Evolutionary conservation across 2,888 invertebrate genomes (phyloP), one percentile per base, ranked within the genome.

Genomic region (Strigamia transsilvanica): DNA sequence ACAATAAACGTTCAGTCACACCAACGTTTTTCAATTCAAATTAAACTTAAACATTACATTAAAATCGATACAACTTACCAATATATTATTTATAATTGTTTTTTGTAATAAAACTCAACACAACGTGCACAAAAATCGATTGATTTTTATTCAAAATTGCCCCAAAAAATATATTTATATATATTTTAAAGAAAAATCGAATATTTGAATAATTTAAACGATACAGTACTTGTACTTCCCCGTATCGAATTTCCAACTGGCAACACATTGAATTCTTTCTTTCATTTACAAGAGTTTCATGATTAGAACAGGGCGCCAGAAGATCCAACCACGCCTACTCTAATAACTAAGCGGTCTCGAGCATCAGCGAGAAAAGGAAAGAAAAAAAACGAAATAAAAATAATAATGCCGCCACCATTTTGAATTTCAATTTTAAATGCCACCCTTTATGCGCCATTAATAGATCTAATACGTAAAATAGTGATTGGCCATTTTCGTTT

Each of bases 261-360:
- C 12, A 46, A 46, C 46, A 5, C 46, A 46, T 66, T 66, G 23
- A 66, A 23, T 66, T 21, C 61, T 23, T 12, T 12, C 5, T 66
- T 66, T 66, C 61, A 66, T 66, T 66, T 66, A 21, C 61, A 21
- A 66, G 21, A 66, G 61, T 3, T 66, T 66, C 61, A 66, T 21
- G 61, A 66, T 66, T 18, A 12, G 7, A 66, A 66, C 21, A 12
- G 18, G 12, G 61, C 61, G 61, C 61, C 61, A 66, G 61, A 15
- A 66, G 21, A 66, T 66, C 61, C 21, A 21, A 66, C 61, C 61
- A 66, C 61, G 61, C 61, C 61, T 23, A 23, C 61, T 66, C 61
- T 66, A 66, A 66, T 66, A 66, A 66, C 61, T 66, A 66, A 66
- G 61, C 61, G 61, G 21, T 66, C 61, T 66, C 21, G 12, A 66